Conservation (phyloP, 2,113 vertebrate genomes). For the Telmatochromis sp. region DNA sequence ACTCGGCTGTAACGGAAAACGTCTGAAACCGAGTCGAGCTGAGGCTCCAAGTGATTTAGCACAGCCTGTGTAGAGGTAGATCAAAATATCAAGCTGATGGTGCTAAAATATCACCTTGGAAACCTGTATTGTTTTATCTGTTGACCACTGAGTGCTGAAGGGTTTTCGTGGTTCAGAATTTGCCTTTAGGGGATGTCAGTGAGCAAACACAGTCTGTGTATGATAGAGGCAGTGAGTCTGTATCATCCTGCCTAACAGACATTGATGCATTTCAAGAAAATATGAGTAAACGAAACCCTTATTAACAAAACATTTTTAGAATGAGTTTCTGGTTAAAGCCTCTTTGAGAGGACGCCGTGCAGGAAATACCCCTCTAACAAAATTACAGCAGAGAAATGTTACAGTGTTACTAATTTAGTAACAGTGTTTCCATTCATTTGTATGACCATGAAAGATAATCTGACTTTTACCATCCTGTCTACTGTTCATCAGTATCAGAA, state of each 20-base stretch:
- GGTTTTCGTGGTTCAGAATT: background rate
- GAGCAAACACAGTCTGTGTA: background rate
- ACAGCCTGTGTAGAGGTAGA: background rate
- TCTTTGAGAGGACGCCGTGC: background rate
- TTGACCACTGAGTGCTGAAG: background rate
- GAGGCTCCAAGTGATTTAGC: background rate
- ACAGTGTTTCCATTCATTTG: background rate
- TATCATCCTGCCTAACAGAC: background rate
- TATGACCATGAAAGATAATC: background rate
- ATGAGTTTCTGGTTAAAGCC: background rate
- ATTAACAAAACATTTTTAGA: background rate
- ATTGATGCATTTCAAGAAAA: background rate
- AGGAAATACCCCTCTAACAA: background rate
- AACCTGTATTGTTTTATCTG: background rate
- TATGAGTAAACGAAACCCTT: background rate
- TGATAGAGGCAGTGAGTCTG: background rate
- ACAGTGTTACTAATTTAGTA: background rate
- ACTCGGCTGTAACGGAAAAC: accelerated
- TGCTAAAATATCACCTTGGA: background rate
- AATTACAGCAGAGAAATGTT: background rate
- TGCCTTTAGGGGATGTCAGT: background rate
- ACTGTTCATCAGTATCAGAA: background rate
- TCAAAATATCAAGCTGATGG: background rate
- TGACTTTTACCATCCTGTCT: background rate
- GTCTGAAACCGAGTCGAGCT: accelerated